Evolutionary conservation across 2,797 vertebrate genomes (phyloP).

Genomic region (Galagoides demidoff): DNA sequence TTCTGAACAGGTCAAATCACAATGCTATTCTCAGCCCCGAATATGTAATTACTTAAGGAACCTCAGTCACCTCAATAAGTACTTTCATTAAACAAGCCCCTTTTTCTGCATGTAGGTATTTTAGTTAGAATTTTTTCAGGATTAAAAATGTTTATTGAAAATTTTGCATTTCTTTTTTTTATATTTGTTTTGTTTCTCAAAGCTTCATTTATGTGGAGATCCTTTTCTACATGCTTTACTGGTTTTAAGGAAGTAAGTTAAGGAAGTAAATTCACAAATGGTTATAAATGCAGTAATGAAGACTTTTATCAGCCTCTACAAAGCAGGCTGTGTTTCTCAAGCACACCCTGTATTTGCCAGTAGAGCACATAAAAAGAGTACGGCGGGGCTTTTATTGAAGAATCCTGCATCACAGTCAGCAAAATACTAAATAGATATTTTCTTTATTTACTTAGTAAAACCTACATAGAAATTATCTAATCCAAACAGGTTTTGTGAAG

Average conservation of each 20-base stretch:
- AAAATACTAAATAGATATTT: slow-evolving; percentile 8
- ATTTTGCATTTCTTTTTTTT: slow-evolving; percentile 75
- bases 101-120: slow-evolving; percentile 42
- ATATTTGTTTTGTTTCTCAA: slow-evolving; percentile 66
- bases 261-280: slow-evolving; percentile 71
- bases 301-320: slow-evolving; percentile 59
- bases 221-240: slow-evolving; percentile 76
- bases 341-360: slow-evolving; percentile 36
- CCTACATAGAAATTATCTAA: background rate
- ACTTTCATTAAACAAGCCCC: slow-evolving; percentile 41
- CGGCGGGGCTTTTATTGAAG: background rate
- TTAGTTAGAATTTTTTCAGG: slow-evolving; percentile 49
- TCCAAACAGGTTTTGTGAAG: background rate
- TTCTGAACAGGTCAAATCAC: slow-evolving; percentile 5
- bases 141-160: slow-evolving; percentile 75
- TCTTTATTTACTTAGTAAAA: slow-evolving; percentile 4
- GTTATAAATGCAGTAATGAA: slow-evolving; percentile 68
- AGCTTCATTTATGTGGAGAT: slow-evolving; percentile 76
- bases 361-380: background rate
- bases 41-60: background rate
- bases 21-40: slow-evolving; percentile 17
- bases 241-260: slow-evolving; percentile 86
- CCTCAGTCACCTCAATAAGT: background rate
- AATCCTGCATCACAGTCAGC: slow-evolving; percentile 5
- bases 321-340: slow-evolving; percentile 62